Conservation (phyloP, 2,888 invertebrate genomes). For the Dynastes maya region DNA sequence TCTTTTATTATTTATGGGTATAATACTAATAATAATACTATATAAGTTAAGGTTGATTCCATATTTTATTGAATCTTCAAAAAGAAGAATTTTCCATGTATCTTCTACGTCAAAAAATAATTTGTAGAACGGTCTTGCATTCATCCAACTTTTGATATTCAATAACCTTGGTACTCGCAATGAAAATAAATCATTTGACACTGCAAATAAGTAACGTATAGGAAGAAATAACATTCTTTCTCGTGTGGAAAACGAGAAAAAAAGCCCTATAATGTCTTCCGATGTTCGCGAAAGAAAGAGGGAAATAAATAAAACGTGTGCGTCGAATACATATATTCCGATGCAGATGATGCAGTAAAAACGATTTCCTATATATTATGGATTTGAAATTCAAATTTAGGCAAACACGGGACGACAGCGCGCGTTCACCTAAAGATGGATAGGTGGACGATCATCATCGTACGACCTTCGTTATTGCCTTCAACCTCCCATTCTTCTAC, state of each 20-base stretch:
- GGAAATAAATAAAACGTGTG: conserved; percentile 44
- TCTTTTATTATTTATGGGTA: no score
- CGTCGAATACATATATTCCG: conserved; percentile 45
- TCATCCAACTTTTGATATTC: background rate
- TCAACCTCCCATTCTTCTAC: conserved; percentile 18
- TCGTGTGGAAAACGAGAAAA: conserved; percentile 30
- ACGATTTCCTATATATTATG: conserved; percentile 48
- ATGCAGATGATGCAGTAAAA: conserved; percentile 51
- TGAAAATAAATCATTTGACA: conserved; percentile 27
- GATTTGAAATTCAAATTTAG: conserved; percentile 53
- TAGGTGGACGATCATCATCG: conserved; percentile 43
- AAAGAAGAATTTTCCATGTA: no score
- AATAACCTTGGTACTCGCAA: conserved; percentile 2
- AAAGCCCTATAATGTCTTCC: conserved; percentile 39
- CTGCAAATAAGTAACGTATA: conserved; percentile 16
- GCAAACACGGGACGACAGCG: conserved; percentile 44
- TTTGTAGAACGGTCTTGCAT: background rate
- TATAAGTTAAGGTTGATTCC: no score
- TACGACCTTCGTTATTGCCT: conserved; percentile 38
- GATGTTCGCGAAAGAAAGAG: conserved; percentile 21
- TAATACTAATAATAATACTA: no score
- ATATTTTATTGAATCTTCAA: no score
- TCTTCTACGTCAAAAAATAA: no score
- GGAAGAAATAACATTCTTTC: conserved; percentile 13
- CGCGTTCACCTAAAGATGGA: conserved; percentile 43